Base-by-base conservation (phyloP, 2,888 invertebrate genomes). In the Drosophila lacicola region DNA sequence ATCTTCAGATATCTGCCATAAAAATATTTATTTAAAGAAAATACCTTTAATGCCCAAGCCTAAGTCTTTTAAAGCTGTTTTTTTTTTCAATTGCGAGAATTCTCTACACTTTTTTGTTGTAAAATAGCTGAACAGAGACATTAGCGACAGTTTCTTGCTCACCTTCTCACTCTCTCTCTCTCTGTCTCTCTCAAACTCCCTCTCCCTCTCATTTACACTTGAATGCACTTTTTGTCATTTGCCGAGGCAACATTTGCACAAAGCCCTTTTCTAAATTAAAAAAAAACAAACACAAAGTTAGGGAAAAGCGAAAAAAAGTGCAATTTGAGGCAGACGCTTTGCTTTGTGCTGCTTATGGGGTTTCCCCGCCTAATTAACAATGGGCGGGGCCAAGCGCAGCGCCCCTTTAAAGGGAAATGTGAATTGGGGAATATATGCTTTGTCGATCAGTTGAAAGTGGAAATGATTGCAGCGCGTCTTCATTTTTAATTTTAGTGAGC, bases 151-250 rank as follows among this genome's bases (percentile, higher is more conserved):
- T 46, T 17, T 29, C 13, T 36, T 13, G n/a, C 19, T 42, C 34
- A 45, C 17, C 45, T 6, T 19, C 42, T 44, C 36, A 39, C 46
- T 44, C 53, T 49, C 34, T 34, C 47, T 2, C 33, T 17, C 25
- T 29, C 17, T 11, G 6, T 9, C 13, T 14, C 6, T 37, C 37
- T 34, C 29, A 11, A 8, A 25, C 21, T 33, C 21, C 17, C 45
- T 29, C 56, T 51, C 64, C 61, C 57, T 79, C 78, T 65, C 76
- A 78, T 79, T 90, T 88, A 86, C 90, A 88, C 89, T 88, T 88
- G 82, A 90, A 87, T 90, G 90, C 89, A 85, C 87, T 82, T 82
- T 29, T 88, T 78, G 82, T 82, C 80, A 83, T 88, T 63, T 58
- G 57, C 37, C 53, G 60, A 49, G 62, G 57, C 54, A 63, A 53